phyloP scores from a whole-genome alignment of 2,888 invertebrate genomes.

The Cryptops parisi region DNA sequence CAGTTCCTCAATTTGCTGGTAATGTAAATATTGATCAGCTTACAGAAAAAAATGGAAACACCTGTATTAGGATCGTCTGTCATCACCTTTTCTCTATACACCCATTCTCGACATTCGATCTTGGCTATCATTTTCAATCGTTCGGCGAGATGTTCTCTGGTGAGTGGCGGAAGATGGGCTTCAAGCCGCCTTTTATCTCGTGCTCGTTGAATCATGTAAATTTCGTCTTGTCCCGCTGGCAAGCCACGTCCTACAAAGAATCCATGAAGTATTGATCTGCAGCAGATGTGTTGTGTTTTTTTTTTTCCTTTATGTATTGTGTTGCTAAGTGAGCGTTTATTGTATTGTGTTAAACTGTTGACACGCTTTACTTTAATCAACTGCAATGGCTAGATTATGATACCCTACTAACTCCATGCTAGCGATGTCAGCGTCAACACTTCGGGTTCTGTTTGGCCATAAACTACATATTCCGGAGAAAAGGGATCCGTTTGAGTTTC shows the following conservation, averaged over 20 bases:
- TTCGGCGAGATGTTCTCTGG: slow-evolving; percentile 42
- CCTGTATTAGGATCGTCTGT: not conserved
- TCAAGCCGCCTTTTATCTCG: slow-evolving; percentile 50
- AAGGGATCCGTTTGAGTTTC: slow-evolving; percentile 64
- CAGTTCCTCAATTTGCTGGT: slow-evolving; percentile 52
- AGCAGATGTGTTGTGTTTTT: too few species aligned
- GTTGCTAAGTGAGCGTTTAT: too few species aligned
- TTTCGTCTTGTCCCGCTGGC: slow-evolving; percentile 46
- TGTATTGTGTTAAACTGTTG: too few species aligned
- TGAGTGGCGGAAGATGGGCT: slow-evolving; percentile 41
- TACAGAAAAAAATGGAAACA: not conserved
- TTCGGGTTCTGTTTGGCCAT: slow-evolving; percentile 42
- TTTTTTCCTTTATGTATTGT: too few species aligned
- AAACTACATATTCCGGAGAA: slow-evolving; percentile 47
- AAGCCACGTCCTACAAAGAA: slow-evolving; percentile 40
- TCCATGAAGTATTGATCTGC: too few species aligned
- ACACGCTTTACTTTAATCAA: too few species aligned
- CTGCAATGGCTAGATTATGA: too few species aligned
- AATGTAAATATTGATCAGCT: not conserved
- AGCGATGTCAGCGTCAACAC: slow-evolving; percentile 48
- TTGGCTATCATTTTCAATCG: slow-evolving; percentile 52
- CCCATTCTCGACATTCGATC: slow-evolving; percentile 71
- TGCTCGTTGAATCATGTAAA: slow-evolving; percentile 52
- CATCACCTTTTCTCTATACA: slow-evolving; percentile 55
- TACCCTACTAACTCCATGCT: slow-evolving; percentile 44